Evolutionary conservation across 2,797 vertebrate genomes (phyloP).

Genomic region (Hozukius guyotensis): DNA sequence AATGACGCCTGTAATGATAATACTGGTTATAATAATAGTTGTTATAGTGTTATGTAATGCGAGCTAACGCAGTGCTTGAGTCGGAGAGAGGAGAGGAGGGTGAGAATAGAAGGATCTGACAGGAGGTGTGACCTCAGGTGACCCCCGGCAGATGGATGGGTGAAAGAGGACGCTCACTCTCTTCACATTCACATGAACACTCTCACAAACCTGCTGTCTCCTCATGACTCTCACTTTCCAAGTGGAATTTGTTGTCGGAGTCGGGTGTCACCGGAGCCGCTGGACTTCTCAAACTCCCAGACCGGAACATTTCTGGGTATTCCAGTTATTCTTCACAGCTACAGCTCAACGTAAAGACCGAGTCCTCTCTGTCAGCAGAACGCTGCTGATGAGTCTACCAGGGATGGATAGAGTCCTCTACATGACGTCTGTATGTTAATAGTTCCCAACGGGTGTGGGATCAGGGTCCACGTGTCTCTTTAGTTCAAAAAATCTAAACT

Average conservation of each 20-base stretch:
- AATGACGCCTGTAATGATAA: background rate
- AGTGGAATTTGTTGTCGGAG: slow-evolving; percentile 23
- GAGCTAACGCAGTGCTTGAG: background rate
- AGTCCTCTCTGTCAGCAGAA: slow-evolving; percentile 4
- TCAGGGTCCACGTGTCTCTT: background rate
- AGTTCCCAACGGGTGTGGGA: background rate
- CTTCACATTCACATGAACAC: background rate
- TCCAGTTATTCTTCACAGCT: background rate
- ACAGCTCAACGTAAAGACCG: background rate
- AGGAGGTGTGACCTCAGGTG: slow-evolving; percentile 40
- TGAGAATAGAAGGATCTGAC: slow-evolving; percentile 27
- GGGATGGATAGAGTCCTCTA: background rate
- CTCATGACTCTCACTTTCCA: slow-evolving; percentile 31
- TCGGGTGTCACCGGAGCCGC: slow-evolving; percentile 24
- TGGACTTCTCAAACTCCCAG: slow-evolving; percentile 3
- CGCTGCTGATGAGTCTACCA: background rate
- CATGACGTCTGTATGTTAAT: background rate
- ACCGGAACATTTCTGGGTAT: background rate
- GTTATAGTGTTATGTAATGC: background rate
- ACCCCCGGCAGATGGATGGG: slow-evolving; percentile 45
- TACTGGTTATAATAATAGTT: background rate
- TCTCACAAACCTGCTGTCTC: background rate
- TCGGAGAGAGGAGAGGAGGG: background rate
- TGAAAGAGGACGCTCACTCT: slow-evolving; percentile 50
- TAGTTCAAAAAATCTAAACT: background rate